These are phyloP conservation scores for Oreocharis arfaki DNA, from an alignment of 2,113 vertebrate species.

Conservation along the genomic window DNA sequence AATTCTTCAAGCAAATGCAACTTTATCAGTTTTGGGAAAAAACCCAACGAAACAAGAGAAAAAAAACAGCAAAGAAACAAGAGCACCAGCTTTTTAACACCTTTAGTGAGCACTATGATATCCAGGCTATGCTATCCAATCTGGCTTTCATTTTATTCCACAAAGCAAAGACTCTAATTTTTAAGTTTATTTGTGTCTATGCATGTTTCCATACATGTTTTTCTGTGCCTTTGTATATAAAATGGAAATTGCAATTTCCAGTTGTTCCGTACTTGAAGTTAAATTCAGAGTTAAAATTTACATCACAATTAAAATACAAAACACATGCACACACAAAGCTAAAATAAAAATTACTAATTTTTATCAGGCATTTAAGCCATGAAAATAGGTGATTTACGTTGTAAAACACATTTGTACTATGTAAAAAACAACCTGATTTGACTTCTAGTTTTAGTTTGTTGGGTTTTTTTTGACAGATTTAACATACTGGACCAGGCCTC, in stretches of 20 bases:
- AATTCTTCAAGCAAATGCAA: not conserved
- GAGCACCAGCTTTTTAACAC: not conserved
- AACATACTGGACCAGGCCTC: not conserved
- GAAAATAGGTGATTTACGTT: not conserved
- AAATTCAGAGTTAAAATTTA: not conserved
- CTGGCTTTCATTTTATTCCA: not conserved
- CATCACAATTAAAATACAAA: not conserved
- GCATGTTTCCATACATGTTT: not conserved
- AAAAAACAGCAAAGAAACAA: not conserved
- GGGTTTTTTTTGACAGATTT: not conserved
- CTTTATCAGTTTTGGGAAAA: not conserved
- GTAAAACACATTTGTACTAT: not conserved
- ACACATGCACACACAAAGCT: not conserved
- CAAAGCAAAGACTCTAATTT: not conserved
- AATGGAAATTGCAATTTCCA: not conserved
- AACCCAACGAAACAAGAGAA: not conserved
- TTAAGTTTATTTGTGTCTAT: not conserved
- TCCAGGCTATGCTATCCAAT: not conserved
- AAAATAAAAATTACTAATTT: not conserved
- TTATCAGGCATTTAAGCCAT: not conserved
- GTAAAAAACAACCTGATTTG: not conserved
- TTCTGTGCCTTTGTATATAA: not conserved
- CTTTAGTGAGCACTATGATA: not conserved
- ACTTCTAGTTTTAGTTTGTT: not conserved
- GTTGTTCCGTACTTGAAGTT: not conserved